These are phyloP conservation scores for Arothron firmamentum DNA, from an alignment of 2,113 vertebrate species.

Conservation along the genomic window DNA sequence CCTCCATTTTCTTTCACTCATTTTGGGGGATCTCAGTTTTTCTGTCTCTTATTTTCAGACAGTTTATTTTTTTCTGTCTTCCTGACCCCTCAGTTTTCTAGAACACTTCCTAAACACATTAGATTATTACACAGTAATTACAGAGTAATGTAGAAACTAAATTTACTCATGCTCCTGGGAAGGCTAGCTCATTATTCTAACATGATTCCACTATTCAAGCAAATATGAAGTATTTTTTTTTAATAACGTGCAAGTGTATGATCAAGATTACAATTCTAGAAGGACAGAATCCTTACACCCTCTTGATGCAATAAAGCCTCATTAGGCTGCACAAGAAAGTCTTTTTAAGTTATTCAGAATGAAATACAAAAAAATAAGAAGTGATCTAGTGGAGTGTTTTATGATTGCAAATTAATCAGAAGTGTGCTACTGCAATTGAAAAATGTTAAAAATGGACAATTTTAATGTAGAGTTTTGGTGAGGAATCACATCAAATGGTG, in stretches of 20 bases:
- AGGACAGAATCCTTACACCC: slow-evolving; percentile 12
- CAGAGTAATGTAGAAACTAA: not conserved
- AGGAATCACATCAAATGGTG: too few relatives aligned
- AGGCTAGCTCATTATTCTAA: too few relatives aligned
- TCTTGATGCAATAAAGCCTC: not conserved
- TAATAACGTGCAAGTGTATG: too few relatives aligned
- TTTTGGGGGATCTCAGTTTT: slow-evolving; percentile 9
- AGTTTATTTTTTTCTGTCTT: slow-evolving; percentile 2
- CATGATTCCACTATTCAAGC: too few relatives aligned
- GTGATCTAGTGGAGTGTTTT: slow-evolving; percentile 60
- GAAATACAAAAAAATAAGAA: not conserved
- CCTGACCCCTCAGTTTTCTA: not conserved
- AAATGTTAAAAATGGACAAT: slow-evolving; percentile 62
- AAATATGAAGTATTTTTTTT: too few relatives aligned
- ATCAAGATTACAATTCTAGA: not conserved
- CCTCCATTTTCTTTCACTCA: slow-evolving; percentile 38
- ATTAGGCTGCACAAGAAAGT: not conserved
- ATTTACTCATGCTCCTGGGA: too few relatives aligned
- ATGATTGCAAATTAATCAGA: slow-evolving; percentile 57
- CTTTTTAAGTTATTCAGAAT: not conserved
- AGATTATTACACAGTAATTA: not conserved
- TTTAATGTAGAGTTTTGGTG: too few relatives aligned
- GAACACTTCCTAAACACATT: not conserved
- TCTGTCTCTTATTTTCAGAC: slow-evolving; percentile 5
- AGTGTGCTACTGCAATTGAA: slow-evolving; percentile 55